Percentiles rank a stretch among this genome's conserved stretches.
Conservation (phyloP, 2,113 vertebrate genomes). For the Sigmodon hispidus region DNA sequence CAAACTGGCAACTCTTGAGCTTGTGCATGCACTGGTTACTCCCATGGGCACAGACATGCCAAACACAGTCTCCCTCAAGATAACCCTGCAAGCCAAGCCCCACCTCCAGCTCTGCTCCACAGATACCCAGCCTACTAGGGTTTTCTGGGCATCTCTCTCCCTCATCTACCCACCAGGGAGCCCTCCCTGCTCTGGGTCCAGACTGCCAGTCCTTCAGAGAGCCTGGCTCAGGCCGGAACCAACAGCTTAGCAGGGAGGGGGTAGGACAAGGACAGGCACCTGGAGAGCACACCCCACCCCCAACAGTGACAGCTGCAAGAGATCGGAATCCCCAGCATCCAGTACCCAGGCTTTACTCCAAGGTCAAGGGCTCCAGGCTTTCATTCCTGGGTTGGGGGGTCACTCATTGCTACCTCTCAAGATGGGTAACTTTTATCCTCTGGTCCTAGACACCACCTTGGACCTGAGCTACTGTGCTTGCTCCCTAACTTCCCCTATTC, state of each 20-base stretch:
- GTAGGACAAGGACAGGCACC: constrained; percentile 28
- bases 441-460: background rate
- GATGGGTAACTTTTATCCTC: background rate
- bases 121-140: background rate
- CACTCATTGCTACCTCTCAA: background rate
- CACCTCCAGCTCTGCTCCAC: background rate
- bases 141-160: background rate
- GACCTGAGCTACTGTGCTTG: background rate
- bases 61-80: background rate
- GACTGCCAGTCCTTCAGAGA: constrained; percentile 52
- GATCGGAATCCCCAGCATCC: constrained; percentile 43
- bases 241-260: constrained; percentile 62
- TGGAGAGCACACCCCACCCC: constrained; percentile 42
- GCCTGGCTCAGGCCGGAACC: constrained; percentile 64
- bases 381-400: background rate
- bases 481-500: background rate
- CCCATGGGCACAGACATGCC: too few relatives aligned
- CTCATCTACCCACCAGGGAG: background rate
- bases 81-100: background rate
- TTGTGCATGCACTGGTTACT: background rate
- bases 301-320: constrained; percentile 67
- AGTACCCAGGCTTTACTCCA: constrained; percentile 47
- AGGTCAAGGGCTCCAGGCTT: constrained; percentile 52
- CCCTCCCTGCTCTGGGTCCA: background rate
- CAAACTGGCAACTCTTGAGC: background rate